These are phyloP conservation scores for Philotrypesis tridentata DNA, from an alignment of 1,140 invertebrate species.

Conservation along the genomic window DNA sequence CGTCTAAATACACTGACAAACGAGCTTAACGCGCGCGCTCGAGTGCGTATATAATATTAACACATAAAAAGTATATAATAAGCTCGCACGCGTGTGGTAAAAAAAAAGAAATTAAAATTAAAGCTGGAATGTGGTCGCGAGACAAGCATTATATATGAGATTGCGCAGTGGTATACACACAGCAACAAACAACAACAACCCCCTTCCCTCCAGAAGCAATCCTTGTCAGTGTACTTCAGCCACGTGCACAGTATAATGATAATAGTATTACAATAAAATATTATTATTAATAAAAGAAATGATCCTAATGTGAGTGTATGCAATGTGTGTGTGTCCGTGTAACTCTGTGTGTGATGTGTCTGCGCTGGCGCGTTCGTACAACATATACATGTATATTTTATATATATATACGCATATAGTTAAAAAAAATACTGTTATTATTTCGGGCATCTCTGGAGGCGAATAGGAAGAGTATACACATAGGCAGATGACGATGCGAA, in stretches of 20 bases:
- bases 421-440: constrained; percentile 30
- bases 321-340: neutral
- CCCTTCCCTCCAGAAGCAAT: neutral
- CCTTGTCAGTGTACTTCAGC: neutral
- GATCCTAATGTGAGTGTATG: neutral
- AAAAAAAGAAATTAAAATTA: neutral
- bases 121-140: neutral
- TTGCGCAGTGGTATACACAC: neutral
- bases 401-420: neutral
- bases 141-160: neutral
- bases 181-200: neutral
- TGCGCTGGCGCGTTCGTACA: neutral
- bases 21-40: too few relatives aligned
- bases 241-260: neutral
- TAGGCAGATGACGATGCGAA: neutral
- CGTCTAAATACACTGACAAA: neutral
- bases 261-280: neutral
- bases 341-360: neutral
- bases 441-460: constrained; percentile 29
- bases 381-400: neutral
- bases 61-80: too few relatives aligned
- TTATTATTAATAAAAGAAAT: neutral
- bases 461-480: constrained; percentile 28
- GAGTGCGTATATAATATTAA: neutral
- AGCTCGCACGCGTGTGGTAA: too few relatives aligned